A percentile compares a stretch with the other conserved stretches of the same genome.
Conservation (phyloP, 2,888 invertebrate genomes). For the Caenorhabditis angaria region DNA sequence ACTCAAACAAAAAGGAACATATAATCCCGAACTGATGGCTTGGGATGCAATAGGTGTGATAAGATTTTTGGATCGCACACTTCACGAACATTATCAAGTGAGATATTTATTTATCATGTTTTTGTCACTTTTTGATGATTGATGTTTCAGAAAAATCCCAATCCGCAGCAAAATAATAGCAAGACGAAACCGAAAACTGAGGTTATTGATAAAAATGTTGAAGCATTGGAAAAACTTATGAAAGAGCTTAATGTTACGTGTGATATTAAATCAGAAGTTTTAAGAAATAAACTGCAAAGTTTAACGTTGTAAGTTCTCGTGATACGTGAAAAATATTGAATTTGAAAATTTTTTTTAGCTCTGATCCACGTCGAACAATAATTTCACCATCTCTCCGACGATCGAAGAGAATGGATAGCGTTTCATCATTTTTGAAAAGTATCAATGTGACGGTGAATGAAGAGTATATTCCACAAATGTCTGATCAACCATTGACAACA, state of each 20-base stretch:
- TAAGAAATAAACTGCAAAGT: slow-evolving; percentile 61
- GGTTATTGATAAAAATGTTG: slow-evolving; percentile 68
- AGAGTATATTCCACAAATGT: slow-evolving; percentile 16
- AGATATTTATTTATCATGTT: background rate
- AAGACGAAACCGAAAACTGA: slow-evolving; percentile 46
- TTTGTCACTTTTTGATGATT: background rate
- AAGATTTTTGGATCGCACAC: slow-evolving; percentile 68
- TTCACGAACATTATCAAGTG: slow-evolving; percentile 71
- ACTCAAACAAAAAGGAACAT: slow-evolving; percentile 62
- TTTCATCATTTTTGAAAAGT: slow-evolving; percentile 32
- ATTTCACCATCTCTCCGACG: slow-evolving; percentile 62
- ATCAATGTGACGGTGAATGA: slow-evolving; percentile 19
- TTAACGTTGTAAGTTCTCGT: slow-evolving; percentile 64
- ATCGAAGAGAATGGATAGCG: slow-evolving; percentile 41
- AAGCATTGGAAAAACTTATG: slow-evolving; percentile 68
- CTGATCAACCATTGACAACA: slow-evolving; percentile 47
- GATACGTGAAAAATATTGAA: no score
- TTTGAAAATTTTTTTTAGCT: slow-evolving; percentile 36
- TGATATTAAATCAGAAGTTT: slow-evolving; percentile 60
- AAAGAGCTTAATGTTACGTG: slow-evolving; percentile 69
- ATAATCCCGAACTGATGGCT: slow-evolving; percentile 72
- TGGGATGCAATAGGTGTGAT: slow-evolving; percentile 72
- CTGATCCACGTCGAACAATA: slow-evolving; percentile 64
- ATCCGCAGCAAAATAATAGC: no score
- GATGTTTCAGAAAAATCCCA: background rate